Base-by-base conservation (phyloP, 2,113 vertebrate genomes). In the Paramisgurnus dabryanus region DNA sequence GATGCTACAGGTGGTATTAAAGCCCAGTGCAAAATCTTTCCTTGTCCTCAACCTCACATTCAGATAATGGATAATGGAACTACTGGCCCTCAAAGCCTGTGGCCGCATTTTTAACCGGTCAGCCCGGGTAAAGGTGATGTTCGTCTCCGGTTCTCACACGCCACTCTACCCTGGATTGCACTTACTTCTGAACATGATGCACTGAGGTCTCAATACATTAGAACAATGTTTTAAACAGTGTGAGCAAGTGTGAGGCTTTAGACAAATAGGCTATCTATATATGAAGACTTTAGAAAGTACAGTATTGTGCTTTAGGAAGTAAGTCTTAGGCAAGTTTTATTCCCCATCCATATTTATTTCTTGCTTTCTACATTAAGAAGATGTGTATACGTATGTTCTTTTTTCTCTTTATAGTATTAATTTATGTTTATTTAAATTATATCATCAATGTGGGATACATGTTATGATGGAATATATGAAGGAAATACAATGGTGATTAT, bases 1-100 rank as follows among this genome's bases (percentile, higher is more conserved):
- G 86, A 88, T 89, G 88, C 86, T 83, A 66, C 79, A 85, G 58
- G 83, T 65, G 22, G 83, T 82, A 82, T 82, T 86, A 82, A 75
- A 66, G 68, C 79, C 79, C 53, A 75, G 80, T 78, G 39, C 80
- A 80, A 69, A 81, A 80, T 84, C 87, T 49, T 40, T 71, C 65
- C 81, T 74, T 85, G 86, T 86, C 78, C 70, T 70, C 76, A 76
- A 17, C 55, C 77, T 87, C 39, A 72, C 73, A 63, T 82, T 88
- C 47, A 83, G 68, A 6, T 8, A 34, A 73, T 7, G 17, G 72
- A 86, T 68, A 82, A 76, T 27, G 60, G 69, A 74, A 65, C 67
- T n/a, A 27, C 47, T 60, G 73, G 60, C 75, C 81, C 77, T 64
- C 18, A 63, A 70, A 80, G 71, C 71, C 78, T 76, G 8, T 64